phyloP scores from a whole-genome alignment of 2,888 invertebrate species.

The Drosophila putrida region DNA sequence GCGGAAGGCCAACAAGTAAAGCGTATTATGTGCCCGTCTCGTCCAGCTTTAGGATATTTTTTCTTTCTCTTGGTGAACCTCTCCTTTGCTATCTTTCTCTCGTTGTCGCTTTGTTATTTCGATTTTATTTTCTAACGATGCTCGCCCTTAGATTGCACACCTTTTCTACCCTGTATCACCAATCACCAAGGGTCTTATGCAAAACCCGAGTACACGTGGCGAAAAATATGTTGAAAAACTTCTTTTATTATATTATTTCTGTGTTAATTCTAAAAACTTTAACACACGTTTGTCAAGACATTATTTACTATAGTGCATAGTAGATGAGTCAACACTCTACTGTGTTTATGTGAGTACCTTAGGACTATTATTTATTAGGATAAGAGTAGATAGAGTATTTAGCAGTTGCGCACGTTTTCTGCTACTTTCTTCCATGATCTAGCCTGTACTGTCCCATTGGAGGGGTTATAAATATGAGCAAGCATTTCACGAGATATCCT shows the following conservation, averaged over 20 bases:
- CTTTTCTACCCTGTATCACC: conserved; percentile 36
- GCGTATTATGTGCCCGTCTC: conserved; percentile 62
- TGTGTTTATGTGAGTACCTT: no score
- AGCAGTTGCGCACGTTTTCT: not conserved
- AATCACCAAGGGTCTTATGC: not conserved
- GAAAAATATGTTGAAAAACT: no score
- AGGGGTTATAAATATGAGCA: conserved; percentile 73
- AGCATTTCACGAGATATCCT: conserved; percentile 76
- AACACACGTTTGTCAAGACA: no score
- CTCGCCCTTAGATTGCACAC: conserved; percentile 67
- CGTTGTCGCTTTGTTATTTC: conserved; percentile 67
- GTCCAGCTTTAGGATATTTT: not conserved
- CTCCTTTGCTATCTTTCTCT: conserved; percentile 28
- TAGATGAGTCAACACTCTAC: not conserved
- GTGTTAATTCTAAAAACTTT: no score
- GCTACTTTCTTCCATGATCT: conserved; percentile 2
- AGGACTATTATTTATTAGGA: no score
- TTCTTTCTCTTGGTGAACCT: conserved; percentile 11
- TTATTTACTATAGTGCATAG: no score
- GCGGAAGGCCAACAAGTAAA: conserved; percentile 47
- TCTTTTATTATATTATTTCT: no score
- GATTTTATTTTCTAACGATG: conserved; percentile 72
- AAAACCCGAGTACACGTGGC: no score
- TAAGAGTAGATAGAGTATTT: not conserved
- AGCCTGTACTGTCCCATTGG: conserved; percentile 25